Evolutionary conservation across 2,797 vertebrate species (phyloP), one percentile per base, ranked within the genome.

Genomic region (Dallia pectoralis): DNA sequence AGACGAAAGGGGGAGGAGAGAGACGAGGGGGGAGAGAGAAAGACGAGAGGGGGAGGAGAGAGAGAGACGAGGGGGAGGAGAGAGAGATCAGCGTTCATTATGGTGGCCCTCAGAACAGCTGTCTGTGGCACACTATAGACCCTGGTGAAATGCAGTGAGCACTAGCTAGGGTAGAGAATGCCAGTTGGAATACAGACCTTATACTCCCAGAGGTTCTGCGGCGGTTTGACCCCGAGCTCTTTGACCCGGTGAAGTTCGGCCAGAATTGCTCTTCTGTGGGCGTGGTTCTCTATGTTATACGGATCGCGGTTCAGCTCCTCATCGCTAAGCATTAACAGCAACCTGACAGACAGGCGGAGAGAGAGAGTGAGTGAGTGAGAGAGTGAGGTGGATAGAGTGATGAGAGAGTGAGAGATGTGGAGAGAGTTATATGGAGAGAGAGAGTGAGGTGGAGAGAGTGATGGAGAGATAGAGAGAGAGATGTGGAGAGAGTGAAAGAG

Each of bases 181-280:
- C n/a, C n/a, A 2, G 7, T 56, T 3, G n/a, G 51, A 7, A 22
- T 22, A 2, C 51, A 56, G n/a, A 97, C 97, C 94, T 97, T 98
- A 83, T 98, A 99, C 79, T 99, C 97, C 97, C 97, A 99, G 72
- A 99, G 94, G 84, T 96, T 97, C 77, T 96, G 96, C 0, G 97
- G 96, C 14, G 94, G 95, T 87, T 97, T 98, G 76, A 96, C 92
- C 0, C 96, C 96, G 67, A 96, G 89, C 27, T 90, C 75, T 90
- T 94, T 96, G 67, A 97, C 90, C 40, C 89, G 87, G 62, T 95
- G 94, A 80, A 99, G 88, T 80, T 97, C 97, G 0, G 88, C 86
- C 25, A 95, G 66, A 61, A 99, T 88, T 66, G 93, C 94, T 71
- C 93, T 94, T 32, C 96, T 89, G 64, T 98, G 97, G 81, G 91